Conservation (phyloP, 2,888 invertebrate species). For the Hyles lineata region DNA sequence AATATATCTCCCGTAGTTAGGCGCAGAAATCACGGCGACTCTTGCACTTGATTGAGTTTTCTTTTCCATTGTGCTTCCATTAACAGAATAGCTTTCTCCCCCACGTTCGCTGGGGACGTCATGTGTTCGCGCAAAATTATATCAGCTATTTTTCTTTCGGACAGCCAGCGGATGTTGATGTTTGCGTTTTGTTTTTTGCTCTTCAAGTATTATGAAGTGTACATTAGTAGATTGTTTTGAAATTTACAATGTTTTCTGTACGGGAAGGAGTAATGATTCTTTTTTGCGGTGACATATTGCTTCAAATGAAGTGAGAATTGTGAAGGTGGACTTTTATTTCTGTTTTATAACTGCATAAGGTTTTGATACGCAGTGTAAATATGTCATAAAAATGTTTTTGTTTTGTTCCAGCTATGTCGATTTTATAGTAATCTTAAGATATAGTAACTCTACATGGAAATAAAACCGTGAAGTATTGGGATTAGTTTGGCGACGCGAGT, state of each 20-base stretch:
- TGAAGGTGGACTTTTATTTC: neutral
- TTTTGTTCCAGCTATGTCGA: no score
- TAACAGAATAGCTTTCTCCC: constrained; percentile 80
- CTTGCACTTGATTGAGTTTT: constrained; percentile 82
- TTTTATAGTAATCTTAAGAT: no score
- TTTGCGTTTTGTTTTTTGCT: constrained; percentile 24
- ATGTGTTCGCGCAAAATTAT: constrained; percentile 77
- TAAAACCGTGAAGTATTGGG: no score
- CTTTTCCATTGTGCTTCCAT: constrained; percentile 81
- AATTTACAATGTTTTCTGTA: neutral
- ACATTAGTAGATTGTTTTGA: constrained; percentile 2
- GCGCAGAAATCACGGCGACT: constrained; percentile 81
- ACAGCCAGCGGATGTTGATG: constrained; percentile 18
- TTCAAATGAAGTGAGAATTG: neutral
- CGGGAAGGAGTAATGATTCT: neutral
- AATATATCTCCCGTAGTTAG: constrained; percentile 81
- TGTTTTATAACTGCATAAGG: no score
- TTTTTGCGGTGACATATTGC: neutral
- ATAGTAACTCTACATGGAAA: no score
- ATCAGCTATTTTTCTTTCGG: constrained; percentile 71
- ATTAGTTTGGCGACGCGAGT: no score
- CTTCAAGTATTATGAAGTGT: neutral
- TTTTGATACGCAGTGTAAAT: no score
- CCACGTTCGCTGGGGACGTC: constrained; percentile 65
- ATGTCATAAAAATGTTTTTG: no score